Percentiles rank a stretch among this genome's conserved stretches.
Evolutionary conservation across 2,113 vertebrate genomes (phyloP).

Genomic region (Stomatorhinus ivindoensis): DNA sequence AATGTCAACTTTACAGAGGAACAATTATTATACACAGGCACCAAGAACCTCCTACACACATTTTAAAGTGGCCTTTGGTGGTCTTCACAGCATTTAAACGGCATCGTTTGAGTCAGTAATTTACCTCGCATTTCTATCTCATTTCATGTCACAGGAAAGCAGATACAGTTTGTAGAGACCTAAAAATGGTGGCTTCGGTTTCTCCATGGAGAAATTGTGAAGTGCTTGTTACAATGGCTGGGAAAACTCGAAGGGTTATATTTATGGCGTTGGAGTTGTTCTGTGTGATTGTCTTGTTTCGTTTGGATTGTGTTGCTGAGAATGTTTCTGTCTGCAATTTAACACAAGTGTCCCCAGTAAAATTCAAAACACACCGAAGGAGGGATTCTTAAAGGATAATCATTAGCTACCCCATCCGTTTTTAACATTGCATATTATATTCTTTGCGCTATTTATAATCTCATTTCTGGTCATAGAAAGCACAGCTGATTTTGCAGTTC

Average conservation of each 20-base stretch:
- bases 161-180: conserved; percentile 36
- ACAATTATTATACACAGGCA: not conserved
- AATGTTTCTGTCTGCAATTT: conserved; percentile 63
- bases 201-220: conserved; percentile 52
- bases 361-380: conserved; percentile 62
- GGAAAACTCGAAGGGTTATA: conserved; percentile 46
- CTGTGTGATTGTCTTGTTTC: conserved; percentile 58
- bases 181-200: conserved; percentile 63
- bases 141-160: conserved; percentile 12
- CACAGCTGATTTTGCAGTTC: conserved; percentile 35
- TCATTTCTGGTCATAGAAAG: conserved; percentile 31
- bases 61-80: not conserved
- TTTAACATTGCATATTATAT: conserved; percentile 50
- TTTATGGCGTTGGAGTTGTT: conserved; percentile 55
- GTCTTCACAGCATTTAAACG: not conserved
- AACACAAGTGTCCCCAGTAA: conserved; percentile 59
- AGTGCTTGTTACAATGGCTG: conserved; percentile 58
- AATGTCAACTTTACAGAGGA: not conserved
- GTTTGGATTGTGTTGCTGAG: conserved; percentile 66
- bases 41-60: not conserved
- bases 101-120: not conserved
- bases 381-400: conserved; percentile 54
- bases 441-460: conserved; percentile 57
- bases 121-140: not conserved
- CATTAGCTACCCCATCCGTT: conserved; percentile 41